Conservation (phyloP, 2,113 vertebrate species). For the Platycercus adscitus region DNA sequence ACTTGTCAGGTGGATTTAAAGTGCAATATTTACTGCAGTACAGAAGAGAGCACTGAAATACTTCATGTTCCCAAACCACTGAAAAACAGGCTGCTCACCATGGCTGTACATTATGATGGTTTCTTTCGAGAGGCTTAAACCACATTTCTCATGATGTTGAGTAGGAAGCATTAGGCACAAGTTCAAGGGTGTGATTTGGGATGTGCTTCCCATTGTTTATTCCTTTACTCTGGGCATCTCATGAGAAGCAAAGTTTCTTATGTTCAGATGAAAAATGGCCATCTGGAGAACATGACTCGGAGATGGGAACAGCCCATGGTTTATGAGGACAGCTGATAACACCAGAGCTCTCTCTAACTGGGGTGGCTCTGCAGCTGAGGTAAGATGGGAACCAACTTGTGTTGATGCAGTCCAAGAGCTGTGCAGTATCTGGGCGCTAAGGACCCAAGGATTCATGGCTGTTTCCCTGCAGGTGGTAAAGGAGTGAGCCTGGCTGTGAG, state of each 20-base stretch:
- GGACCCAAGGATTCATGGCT: fast-evolving
- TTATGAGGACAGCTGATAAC: background rate
- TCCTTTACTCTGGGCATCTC: background rate
- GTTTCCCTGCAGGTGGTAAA: background rate
- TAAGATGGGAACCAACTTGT: background rate
- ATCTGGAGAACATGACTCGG: background rate
- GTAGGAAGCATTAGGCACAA: background rate
- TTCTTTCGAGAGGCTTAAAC: background rate
- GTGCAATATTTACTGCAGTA: background rate
- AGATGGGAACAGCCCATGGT: background rate
- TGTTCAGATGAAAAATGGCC: background rate
- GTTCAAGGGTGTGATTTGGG: background rate
- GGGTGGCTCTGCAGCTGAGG: background rate
- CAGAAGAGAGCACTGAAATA: background rate
- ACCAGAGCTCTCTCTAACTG: background rate
- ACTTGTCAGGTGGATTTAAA: background rate
- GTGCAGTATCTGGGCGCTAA: background rate
- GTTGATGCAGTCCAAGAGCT: background rate
- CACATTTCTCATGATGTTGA: background rate
- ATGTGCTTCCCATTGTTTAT: background rate
- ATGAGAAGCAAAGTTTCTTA: background rate
- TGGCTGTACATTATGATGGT: background rate
- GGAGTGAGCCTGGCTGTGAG: background rate
- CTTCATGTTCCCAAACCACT: background rate
- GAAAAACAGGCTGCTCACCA: background rate